A percentile compares a stretch with the other conserved stretches of the same genome.
Evolutionary conservation across 2,113 vertebrate species (phyloP).

Genomic region (Carollia perspicillata): DNA sequence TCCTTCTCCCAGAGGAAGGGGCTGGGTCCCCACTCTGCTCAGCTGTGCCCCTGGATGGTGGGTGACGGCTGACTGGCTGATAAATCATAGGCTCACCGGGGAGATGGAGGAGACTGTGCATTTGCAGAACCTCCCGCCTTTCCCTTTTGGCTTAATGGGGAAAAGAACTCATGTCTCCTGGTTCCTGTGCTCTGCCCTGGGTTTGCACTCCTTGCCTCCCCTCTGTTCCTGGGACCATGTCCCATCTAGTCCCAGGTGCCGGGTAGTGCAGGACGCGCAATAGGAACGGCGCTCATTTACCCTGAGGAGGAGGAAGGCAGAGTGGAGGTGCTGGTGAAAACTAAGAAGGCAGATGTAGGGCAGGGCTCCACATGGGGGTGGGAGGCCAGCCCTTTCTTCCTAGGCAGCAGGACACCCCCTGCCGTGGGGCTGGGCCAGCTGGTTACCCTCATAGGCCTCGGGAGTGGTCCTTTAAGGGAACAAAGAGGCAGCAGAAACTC

Average conservation of each 20-base stretch:
- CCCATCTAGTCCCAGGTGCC: background rate
- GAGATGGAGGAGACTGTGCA: background rate
- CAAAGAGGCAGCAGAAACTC: background rate
- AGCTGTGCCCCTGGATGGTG: background rate
- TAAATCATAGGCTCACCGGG: background rate
- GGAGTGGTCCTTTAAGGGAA: background rate
- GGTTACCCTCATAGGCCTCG: background rate
- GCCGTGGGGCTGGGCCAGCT: background rate
- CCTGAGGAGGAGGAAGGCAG: background rate
- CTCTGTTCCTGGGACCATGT: accelerated
- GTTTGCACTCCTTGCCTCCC: accelerated
- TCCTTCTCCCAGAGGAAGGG: background rate
- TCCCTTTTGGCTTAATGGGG: background rate
- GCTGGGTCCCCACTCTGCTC: background rate
- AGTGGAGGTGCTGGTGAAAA: background rate
- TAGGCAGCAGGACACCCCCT: accelerated
- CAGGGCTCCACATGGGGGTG: too few species aligned
- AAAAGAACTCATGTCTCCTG: background rate
- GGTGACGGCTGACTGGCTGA: background rate
- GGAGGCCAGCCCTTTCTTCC: too few species aligned
- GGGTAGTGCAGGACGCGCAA: accelerated
- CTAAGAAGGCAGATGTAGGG: background rate
- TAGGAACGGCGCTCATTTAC: accelerated
- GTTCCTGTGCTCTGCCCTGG: accelerated
- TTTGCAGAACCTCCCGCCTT: background rate